phyloP scores from a whole-genome alignment of 2,113 vertebrate genomes.

The Sapayoa aenigma region DNA sequence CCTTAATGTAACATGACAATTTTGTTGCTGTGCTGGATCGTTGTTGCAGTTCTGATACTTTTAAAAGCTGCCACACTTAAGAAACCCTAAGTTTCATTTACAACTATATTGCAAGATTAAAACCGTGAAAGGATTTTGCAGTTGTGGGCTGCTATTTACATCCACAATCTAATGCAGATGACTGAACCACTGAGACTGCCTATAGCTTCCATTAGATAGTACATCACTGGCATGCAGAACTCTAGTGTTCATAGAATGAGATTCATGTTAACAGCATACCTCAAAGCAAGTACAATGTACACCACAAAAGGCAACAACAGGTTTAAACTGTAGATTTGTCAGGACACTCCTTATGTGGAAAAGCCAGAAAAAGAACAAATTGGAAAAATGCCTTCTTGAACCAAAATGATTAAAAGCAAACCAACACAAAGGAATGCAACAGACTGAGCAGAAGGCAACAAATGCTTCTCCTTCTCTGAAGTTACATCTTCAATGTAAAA shows the following conservation, averaged over 20 bases:
- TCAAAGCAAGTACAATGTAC: slow-evolving; percentile 56
- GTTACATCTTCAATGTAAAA: slow-evolving; percentile 34
- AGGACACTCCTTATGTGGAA: slow-evolving; percentile 26
- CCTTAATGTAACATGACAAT: not conserved
- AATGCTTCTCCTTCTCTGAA: slow-evolving; percentile 41
- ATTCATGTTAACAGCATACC: slow-evolving; percentile 41
- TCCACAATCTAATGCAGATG: slow-evolving; percentile 31
- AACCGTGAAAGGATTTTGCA: slow-evolving; percentile 10
- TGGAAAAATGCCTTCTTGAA: slow-evolving; percentile 56
- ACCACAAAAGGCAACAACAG: slow-evolving; percentile 62
- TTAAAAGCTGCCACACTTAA: slow-evolving; percentile 13
- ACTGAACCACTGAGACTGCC: slow-evolving; percentile 53
- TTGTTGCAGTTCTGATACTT: slow-evolving; percentile 31
- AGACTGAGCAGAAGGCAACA: slow-evolving; percentile 68
- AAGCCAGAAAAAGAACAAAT: not conserved
- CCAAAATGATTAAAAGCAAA: not conserved
- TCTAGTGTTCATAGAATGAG: slow-evolving; percentile 46
- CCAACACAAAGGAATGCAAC: slow-evolving; percentile 25
- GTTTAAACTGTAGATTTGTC: slow-evolving; percentile 51
- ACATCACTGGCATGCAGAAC: slow-evolving; percentile 66
- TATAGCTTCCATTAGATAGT: slow-evolving; percentile 45
- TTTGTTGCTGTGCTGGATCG: slow-evolving; percentile 3
- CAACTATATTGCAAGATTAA: slow-evolving; percentile 25
- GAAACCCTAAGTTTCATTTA: not conserved
- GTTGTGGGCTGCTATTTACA: slow-evolving; percentile 57